Base-by-base conservation (phyloP, 2,797 vertebrate species). In the Geotrypetes seraphini region DNA sequence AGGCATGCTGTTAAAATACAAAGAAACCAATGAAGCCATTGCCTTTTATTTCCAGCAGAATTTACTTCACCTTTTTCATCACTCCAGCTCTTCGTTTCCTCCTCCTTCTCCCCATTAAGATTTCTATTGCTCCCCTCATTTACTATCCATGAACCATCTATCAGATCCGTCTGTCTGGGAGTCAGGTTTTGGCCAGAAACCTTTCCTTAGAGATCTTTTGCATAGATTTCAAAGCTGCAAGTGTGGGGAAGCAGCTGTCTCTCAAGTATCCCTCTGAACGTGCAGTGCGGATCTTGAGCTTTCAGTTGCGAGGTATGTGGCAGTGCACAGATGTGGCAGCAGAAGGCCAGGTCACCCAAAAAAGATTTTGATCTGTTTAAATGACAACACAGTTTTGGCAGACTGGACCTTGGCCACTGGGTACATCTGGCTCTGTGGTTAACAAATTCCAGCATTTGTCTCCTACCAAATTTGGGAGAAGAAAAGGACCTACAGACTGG, bases 161-260 rank as follows among this genome's bases (percentile, higher is more conserved):
- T 39, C 29, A 8, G 10, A 38, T 39, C 28, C 11, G 14, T 21
- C 25, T 43, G 34, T 17, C 43, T 48, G 44, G 18, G 57, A 39
- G 18, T 19, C 20, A 6, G 22, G 22, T 65, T 40, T 58, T 63
- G 60, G 43, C 36, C 43, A 59, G 28, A 17, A 40, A 13, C 38
- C 12, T 22, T n/a, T 30, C 13, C 14, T 53, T n/a, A n/a, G n/a
- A n/a, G n/a, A n/a, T n/a, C n/a, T n/a, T n/a, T n/a, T n/a, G n/a
- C n/a, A n/a, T n/a, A n/a, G n/a, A n/a, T n/a, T n/a, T n/a, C n/a
- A n/a, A n/a, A n/a, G n/a, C n/a, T n/a, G n/a, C n/a, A n/a, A n/a
- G n/a, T n/a, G n/a, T n/a, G n/a, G n/a, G n/a, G n/a, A n/a, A n/a
- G n/a, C n/a, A n/a, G n/a, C n/a, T n/a, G n/a, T n/a, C n/a, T n/a